Base-by-base conservation (phyloP, 30 jellyfish, hydroid and myxozoan species). In the Cassiopea andromeda region DNA sequence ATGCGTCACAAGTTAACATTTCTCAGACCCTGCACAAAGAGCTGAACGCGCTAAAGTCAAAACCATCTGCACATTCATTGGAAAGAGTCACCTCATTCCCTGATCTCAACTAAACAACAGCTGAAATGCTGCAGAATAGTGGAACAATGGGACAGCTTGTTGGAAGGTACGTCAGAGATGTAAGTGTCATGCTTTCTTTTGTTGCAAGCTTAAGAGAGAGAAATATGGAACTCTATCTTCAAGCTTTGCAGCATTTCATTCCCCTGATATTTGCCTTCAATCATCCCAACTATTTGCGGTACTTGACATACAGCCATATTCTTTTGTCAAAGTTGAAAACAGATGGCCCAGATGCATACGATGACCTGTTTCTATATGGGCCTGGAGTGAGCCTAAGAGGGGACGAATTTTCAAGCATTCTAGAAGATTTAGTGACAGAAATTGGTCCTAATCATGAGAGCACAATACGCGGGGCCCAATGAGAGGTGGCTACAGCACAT, bases 401-500 rank as follows among this genome's bases (percentile, higher is more conserved):
- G 27, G 79, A 81, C 60, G 77, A 13, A 81, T 81, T 81, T 81
- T 81, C 90, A 69, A 81, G 90, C 79, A 81, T 81, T 66, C 90
- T 81, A 69, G 90, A 69, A 67, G 90, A 84, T 84, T 84, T 73
- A 61, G 85, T 84, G 70, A 84, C 92, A 19, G 92, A 84, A 84
- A 70, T 84, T 44, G 92, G 92, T 73, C 92, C 85, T 17, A 84
- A 69, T 45, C 72, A 77, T 44, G 92, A 70, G 81, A 84, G 85
- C 60, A 84, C 69, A 70, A 84, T 84, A 60, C 85, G 78, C 57
- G 85, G 85, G 92, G 92, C 48, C 92, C 92, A 44, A 84, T 73
- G 85, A 71, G 92, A 84, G 92, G 85, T 84, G 84, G 85, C 81
- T 69, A 84, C 70, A 84, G 92, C 73, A 84, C 92, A 70, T 84